A percentile compares a stretch with the other conserved stretches of the same genome.
These are phyloP conservation scores for Aeoliscus strigatus DNA, from an alignment of 2,797 vertebrate genomes.

Conservation along the genomic window DNA sequence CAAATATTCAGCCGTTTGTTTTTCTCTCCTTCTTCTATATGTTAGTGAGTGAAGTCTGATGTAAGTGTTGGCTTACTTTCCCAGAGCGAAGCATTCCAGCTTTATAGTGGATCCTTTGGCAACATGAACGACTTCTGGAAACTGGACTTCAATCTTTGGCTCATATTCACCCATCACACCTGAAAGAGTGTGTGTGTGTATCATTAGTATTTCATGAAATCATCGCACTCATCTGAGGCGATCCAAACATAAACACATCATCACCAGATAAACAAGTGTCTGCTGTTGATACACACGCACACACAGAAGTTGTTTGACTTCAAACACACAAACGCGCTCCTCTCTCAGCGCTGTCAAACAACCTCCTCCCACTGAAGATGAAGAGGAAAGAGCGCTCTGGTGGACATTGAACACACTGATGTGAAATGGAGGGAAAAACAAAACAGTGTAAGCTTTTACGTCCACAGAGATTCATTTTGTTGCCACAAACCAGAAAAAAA, in stretches of 20 bases:
- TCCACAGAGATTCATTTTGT: conserved; percentile 54
- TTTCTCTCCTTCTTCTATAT: conserved; percentile 18
- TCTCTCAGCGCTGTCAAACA: conserved; percentile 29
- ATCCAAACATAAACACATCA: conserved; percentile 7
- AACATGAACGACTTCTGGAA: conserved; percentile 88
- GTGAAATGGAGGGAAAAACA: conserved; percentile 8
- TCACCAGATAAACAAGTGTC: neutral
- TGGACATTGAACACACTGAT: conserved; percentile 29
- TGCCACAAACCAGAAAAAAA: conserved; percentile 49
- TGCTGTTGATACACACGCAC: conserved; percentile 9
- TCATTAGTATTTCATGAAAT: conserved; percentile 3
- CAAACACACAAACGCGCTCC: conserved; percentile 7
- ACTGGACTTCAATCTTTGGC: conserved; percentile 98
- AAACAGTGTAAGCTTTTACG: conserved; percentile 44
- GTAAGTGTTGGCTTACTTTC: conserved; percentile 84
- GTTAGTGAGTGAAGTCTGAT: conserved; percentile 9
- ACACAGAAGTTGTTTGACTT: no score
- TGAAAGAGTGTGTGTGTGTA: conserved; percentile 65
- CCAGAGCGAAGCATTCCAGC: conserved; percentile 95
- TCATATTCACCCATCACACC: conserved; percentile 99
- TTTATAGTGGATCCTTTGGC: conserved; percentile 91
- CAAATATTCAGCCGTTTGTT: conserved; percentile 11
- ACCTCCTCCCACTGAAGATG: conserved; percentile 22
- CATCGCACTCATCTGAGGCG: conserved; percentile 11
- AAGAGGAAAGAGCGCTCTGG: conserved; percentile 26